These are phyloP conservation scores for Petrolisthes cinctipes DNA, from an alignment of 2,888 invertebrate genomes.

Conservation along the genomic window DNA sequence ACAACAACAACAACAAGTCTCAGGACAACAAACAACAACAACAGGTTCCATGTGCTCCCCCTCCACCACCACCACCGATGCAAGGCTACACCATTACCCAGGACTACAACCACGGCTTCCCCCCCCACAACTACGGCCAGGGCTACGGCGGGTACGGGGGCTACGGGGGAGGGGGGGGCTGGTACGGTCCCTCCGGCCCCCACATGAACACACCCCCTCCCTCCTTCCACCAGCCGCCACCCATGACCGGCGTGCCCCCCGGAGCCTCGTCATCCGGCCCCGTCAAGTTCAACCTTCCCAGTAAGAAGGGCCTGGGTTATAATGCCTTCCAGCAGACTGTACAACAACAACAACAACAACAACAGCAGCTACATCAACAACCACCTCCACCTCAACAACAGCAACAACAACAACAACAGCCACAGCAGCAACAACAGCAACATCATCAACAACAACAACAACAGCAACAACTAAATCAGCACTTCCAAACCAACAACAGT, in stretches of 20 bases:
- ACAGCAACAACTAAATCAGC: conserved; percentile 6
- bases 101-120: conserved; percentile 34
- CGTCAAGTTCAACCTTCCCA: conserved; percentile 42
- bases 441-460: neutral
- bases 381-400: conserved; percentile 33
- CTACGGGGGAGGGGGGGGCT: conserved; percentile 23
- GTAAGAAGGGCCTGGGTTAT: conserved; percentile 43
- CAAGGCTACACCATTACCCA: conserved; percentile 29
- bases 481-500: neutral
- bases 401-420: conserved; percentile 35
- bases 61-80: neutral
- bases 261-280: conserved; percentile 8
- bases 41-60: neutral
- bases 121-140: conserved; percentile 15
- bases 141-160: conserved; percentile 34
- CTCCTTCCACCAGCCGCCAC: conserved; percentile 18
- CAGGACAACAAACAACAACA: conserved; percentile 8
- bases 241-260: neutral
- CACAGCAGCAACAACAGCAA: conserved; percentile 28
- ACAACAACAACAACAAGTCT: neutral
- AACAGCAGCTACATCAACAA: neutral
- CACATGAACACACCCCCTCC: conserved; percentile 2
- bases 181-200: conserved; percentile 49
- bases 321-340: conserved; percentile 34
- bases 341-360: conserved; percentile 34